Conservation (phyloP, 2,113 vertebrate species). For the Mohoua ochrocephala region DNA sequence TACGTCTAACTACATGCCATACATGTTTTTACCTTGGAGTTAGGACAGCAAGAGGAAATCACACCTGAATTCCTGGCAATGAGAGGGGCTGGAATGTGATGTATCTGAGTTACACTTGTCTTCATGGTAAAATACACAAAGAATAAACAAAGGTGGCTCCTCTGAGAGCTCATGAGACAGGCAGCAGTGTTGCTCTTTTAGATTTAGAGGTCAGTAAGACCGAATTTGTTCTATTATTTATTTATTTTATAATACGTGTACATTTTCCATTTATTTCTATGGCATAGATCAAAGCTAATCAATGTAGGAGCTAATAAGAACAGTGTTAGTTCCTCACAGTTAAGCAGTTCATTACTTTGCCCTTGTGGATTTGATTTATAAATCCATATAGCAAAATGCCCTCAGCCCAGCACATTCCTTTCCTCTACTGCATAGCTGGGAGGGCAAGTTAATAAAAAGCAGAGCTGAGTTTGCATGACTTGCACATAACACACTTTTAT, state of each 20-base stretch:
- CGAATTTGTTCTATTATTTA: background rate
- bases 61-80: background rate
- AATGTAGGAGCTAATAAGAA: constrained; percentile 25
- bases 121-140: background rate
- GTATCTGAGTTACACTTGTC: background rate
- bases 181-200: background rate
- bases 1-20: background rate
- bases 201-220: constrained; percentile 6
- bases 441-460: constrained; percentile 56
- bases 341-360: constrained; percentile 45
- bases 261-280: background rate
- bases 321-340: constrained; percentile 6
- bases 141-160: background rate
- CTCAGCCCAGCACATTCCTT: constrained; percentile 51
- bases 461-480: constrained; percentile 56
- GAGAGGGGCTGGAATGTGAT: background rate
- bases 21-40: background rate
- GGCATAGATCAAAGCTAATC: constrained; percentile 44
- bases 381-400: constrained; percentile 39
- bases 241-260: background rate
- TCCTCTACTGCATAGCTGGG: constrained; percentile 28
- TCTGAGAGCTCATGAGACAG: background rate
- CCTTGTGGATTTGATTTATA: constrained; percentile 59
- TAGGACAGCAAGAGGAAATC: background rate
- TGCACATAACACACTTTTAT: constrained; percentile 35